Evolutionary conservation across 1,140 invertebrate species (phyloP), one percentile per base, ranked within the genome.

Genomic region (Pissodes strobi): DNA sequence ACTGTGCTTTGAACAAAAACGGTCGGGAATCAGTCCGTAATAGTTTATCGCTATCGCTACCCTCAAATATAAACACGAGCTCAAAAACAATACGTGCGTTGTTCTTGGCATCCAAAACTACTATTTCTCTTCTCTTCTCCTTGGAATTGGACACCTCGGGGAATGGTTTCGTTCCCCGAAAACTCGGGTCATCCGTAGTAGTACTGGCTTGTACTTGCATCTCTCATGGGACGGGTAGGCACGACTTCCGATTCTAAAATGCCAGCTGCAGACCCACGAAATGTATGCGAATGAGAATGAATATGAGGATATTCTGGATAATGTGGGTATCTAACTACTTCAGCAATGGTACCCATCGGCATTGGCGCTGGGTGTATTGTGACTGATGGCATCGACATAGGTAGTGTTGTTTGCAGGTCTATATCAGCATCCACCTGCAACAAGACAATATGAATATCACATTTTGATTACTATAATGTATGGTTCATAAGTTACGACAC

Each of bases 361-460:
- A 66, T 37, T 27, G 69, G 63, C 21, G 66, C 41, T 15, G 67
- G 63, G 49, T 71, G 69, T 2, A 72, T 45, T n/a, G 70, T 69
- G 0, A 71, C 71, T 27, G 72, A 66, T 46, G 74, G 69, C 19
- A 84, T 78, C n/a, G 69, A 49, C 17, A 66, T 48, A 27, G 83
- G 80, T 25, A 84, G 75, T 5, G 85, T 80, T 15, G 83, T 83
- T n/a, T 84, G 83, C 22, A 89, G 79, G 76, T 88, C 87, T 59
- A 88, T 87, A 72, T 89, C 88, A 2, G 86, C 87, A 70, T 90
- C 88, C 48, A 89, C 63, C 63, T 65, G 25, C n/a, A 43, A 52
- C 19, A 23, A 48, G 8, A 64, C 2, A 48, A n/a, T n/a, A n/a
- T n/a, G n/a, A n/a, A n/a, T n/a, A n/a, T n/a, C n/a, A n/a, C n/a